A percentile compares a stretch with the other conserved stretches of the same genome.
These are phyloP conservation scores for Gallinago paraguaiae DNA, from an alignment of 2,113 vertebrate genomes.

Conservation along the genomic window DNA sequence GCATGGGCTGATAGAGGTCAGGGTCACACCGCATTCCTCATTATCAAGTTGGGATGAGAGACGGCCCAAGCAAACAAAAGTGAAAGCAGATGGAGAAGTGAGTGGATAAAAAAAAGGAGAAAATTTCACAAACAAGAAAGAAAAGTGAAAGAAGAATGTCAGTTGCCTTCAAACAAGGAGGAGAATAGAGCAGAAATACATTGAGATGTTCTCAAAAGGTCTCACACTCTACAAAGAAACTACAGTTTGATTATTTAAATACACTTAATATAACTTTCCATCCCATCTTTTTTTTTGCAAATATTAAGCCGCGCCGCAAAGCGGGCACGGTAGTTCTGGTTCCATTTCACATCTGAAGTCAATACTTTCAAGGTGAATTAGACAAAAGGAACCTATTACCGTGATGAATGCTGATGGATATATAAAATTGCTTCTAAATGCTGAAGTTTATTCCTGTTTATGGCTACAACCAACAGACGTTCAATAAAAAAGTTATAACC, in stretches of 20 bases:
- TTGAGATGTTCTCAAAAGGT: slow-evolving; percentile 78
- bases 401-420: slow-evolving; percentile 41
- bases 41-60: slow-evolving; percentile 99
- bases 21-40: slow-evolving; percentile 99
- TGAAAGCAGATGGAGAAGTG: slow-evolving; percentile 98
- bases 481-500: slow-evolving; percentile 61
- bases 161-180: slow-evolving; percentile 91
- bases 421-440: slow-evolving; percentile 21
- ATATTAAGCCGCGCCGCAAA: slow-evolving; percentile 3
- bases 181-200: slow-evolving; percentile 80
- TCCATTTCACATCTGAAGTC: slow-evolving; percentile 27
- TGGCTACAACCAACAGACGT: not conserved
- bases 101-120: slow-evolving; percentile 81
- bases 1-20: slow-evolving; percentile 97
- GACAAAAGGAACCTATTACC: slow-evolving; percentile 26
- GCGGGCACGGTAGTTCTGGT: not conserved
- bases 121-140: slow-evolving; percentile 87
- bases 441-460: not conserved
- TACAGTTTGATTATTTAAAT: slow-evolving; percentile 76
- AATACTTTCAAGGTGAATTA: slow-evolving; percentile 46
- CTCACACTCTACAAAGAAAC: slow-evolving; percentile 73
- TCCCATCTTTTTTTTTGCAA: not conserved
- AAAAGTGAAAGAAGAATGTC: slow-evolving; percentile 96
- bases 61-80: slow-evolving; percentile 98
- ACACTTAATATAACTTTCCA: slow-evolving; percentile 59